A percentile compares a stretch with the other conserved stretches of the same genome.
Evolutionary conservation across 2,888 invertebrate genomes (phyloP).

Genomic region (Atethmia centrago): DNA sequence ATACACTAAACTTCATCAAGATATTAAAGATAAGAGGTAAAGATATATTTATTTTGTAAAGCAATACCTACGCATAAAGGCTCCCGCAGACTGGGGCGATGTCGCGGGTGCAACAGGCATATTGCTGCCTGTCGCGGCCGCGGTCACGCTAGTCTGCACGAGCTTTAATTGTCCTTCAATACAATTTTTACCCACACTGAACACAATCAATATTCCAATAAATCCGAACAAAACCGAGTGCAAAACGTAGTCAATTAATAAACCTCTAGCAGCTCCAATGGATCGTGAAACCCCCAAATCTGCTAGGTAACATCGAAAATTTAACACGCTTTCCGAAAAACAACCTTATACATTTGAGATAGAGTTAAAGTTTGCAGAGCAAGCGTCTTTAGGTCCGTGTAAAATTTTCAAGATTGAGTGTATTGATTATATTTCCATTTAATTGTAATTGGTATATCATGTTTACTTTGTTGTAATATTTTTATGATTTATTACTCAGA

Average conservation of each 20-base stretch:
- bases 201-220: not conserved
- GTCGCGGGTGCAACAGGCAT: no score
- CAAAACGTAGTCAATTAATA: slow-evolving; percentile 26
- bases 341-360: not conserved
- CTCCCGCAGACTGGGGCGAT: no score
- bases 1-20: no score
- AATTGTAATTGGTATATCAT: slow-evolving; percentile 37
- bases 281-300: slow-evolving; percentile 18
- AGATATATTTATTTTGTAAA: no score
- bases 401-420: slow-evolving; percentile 3
- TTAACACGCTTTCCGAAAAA: not conserved
- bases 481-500: slow-evolving; percentile 14
- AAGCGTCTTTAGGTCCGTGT: not conserved
- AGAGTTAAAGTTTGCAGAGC: not conserved
- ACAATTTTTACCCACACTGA: not conserved
- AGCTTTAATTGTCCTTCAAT: no score
- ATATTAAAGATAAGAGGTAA: no score
- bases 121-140: no score
- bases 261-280: slow-evolving; percentile 28
- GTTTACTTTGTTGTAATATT: slow-evolving; percentile 14
- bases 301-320: not conserved
- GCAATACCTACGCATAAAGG: no score
- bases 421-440: slow-evolving; percentile 39
- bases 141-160: no score
- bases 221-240: slow-evolving; percentile 16